Conservation (phyloP, 2,888 invertebrate genomes). For the Artemia sinica region DNA sequence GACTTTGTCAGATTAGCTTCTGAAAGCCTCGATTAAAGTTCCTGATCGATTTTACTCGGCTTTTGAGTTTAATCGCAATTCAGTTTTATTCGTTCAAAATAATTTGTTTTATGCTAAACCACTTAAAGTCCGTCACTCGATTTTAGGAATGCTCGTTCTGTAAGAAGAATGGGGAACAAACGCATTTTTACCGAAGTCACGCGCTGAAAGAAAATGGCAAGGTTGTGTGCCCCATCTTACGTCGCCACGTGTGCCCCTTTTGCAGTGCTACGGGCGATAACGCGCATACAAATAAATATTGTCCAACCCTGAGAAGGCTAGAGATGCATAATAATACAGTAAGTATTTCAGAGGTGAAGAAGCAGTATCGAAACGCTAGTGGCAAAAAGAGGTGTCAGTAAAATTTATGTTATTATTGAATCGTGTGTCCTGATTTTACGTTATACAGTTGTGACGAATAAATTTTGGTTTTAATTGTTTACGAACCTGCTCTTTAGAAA, state of each 20-base stretch:
- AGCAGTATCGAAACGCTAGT: slow-evolving; percentile 1
- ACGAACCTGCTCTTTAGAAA: no score
- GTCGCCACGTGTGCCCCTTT: slow-evolving; percentile 25
- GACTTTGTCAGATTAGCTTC: no score
- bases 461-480: no score
- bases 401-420: no score
- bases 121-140: neutral
- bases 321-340: neutral
- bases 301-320: slow-evolving; percentile 17
- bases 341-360: neutral
- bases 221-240: slow-evolving; percentile 26
- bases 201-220: slow-evolving; percentile 17
- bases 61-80: no score
- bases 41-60: no score
- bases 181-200: neutral
- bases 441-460: no score
- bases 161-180: neutral
- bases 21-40: no score
- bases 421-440: no score
- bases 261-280: slow-evolving; percentile 26
- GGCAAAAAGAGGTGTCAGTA: neutral
- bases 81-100: no score
- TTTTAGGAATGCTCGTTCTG: neutral
- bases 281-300: slow-evolving; percentile 27
- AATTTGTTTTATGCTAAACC: neutral